Conservation (phyloP, 2,888 invertebrate species). For the Drosophila subquinaria region DNA sequence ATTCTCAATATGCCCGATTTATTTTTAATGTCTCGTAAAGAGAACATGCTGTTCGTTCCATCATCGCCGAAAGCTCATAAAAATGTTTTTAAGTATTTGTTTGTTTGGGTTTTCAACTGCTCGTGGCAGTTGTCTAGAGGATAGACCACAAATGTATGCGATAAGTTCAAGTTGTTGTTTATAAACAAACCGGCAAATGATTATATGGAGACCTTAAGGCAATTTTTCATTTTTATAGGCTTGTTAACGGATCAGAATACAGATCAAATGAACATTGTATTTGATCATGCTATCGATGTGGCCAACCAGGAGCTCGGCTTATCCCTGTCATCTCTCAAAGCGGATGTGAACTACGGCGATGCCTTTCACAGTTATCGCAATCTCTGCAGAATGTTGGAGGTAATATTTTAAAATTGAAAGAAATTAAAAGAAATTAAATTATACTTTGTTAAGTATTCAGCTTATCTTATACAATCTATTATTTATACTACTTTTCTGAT, state of each 20-base stretch:
- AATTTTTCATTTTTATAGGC: conserved; percentile 56
- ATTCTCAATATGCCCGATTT: conserved; percentile 59
- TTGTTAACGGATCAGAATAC: conserved; percentile 81
- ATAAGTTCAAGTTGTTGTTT: conserved; percentile 74
- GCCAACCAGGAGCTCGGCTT: conserved; percentile 77
- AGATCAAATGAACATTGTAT: conserved; percentile 79
- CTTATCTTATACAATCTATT: no score
- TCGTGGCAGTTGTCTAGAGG: conserved; percentile 20
- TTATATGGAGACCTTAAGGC: conserved; percentile 6
- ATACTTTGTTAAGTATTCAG: no score
- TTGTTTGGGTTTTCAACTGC: conserved; percentile 59
- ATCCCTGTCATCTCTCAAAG: conserved; percentile 69
- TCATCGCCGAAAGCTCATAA: conserved; percentile 77
- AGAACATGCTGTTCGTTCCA: conserved; percentile 77
- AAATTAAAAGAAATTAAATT: not conserved
- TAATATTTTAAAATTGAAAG: conserved; percentile 58
- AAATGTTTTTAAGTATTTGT: conserved; percentile 71
- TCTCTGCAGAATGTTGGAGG: conserved; percentile 87
- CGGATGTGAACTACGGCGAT: conserved; percentile 87
- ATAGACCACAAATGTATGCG: conserved; percentile 26
- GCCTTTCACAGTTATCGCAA: conserved; percentile 87
- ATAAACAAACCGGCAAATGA: conserved; percentile 68
- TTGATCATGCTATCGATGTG: conserved; percentile 82
- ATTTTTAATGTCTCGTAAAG: conserved; percentile 76
- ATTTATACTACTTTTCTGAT: no score